A percentile compares a stretch with the other conserved stretches of the same genome.
Conservation (phyloP, 2,888 invertebrate species). For the Heliconius hortense region DNA sequence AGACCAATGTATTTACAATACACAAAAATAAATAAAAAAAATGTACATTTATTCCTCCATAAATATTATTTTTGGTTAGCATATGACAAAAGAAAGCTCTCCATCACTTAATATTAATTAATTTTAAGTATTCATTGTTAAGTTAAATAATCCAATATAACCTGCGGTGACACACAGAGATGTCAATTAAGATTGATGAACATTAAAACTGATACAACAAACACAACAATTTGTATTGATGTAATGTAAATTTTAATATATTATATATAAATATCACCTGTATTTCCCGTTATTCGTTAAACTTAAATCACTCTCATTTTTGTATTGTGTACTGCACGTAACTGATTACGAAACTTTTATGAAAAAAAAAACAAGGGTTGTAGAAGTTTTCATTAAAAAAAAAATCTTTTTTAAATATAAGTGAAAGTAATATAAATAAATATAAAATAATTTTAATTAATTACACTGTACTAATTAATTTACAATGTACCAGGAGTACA, state of each 20-base stretch:
- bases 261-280: not conserved
- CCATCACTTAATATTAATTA: not conserved
- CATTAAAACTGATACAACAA: not conserved
- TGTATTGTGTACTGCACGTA: not conserved
- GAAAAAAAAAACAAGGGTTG: too few relatives aligned
- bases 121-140: not conserved
- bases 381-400: too few relatives aligned
- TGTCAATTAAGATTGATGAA: not conserved
- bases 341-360: too few relatives aligned
- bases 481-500: not conserved
- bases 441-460: too few relatives aligned
- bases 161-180: not conserved
- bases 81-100: not conserved
- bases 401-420: too few relatives aligned
- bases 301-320: not conserved
- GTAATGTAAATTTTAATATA: too few relatives aligned
- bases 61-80: constrained; percentile 3
- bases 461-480: too few relatives aligned
- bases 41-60: not conserved
- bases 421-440: too few relatives aligned
- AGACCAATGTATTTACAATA: constrained; percentile 1
- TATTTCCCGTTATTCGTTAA: constrained; percentile 1
- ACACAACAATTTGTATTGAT: not conserved
- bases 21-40: not conserved
- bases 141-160: not conserved